These are phyloP conservation scores for Percina caprodes DNA, from an alignment of 2,113 vertebrate genomes.

Conservation along the genomic window DNA sequence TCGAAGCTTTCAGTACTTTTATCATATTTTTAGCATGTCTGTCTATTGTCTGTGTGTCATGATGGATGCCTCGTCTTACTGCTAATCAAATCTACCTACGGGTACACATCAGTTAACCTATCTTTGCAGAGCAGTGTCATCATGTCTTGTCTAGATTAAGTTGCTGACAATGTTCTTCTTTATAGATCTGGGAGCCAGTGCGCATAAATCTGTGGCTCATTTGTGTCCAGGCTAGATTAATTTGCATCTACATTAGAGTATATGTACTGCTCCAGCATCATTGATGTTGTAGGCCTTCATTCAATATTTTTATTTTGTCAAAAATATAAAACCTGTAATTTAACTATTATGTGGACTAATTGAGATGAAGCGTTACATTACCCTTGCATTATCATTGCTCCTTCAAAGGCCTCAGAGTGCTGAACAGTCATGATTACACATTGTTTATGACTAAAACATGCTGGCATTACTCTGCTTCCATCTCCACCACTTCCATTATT, in stretches of 20 bases:
- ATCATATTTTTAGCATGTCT: too few species aligned
- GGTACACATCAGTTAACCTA: neutral
- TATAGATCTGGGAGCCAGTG: conserved; percentile 20
- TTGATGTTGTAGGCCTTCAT: conserved; percentile 3
- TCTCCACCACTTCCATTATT: conserved; percentile 30
- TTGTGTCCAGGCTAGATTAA: conserved; percentile 21
- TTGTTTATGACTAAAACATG: conserved; percentile 63
- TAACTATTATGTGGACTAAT: conserved; percentile 65
- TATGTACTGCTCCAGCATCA: neutral
- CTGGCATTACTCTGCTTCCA: conserved; percentile 34
- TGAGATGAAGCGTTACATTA: conserved; percentile 51
- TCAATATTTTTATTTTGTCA: conserved; percentile 41
- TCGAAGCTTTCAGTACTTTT: too few species aligned
- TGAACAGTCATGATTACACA: conserved; percentile 69
- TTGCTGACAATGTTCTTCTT: conserved; percentile 48
- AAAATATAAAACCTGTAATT: conserved; percentile 71
- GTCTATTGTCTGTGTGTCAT: too few species aligned
- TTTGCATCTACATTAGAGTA: conserved; percentile 36
- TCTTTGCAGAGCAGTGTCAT: conserved; percentile 33
- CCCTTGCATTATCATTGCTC: conserved; percentile 53
- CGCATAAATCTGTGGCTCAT: conserved; percentile 28
- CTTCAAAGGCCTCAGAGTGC: conserved; percentile 55
- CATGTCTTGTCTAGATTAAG: conserved; percentile 49
- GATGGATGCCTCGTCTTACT: too few species aligned
- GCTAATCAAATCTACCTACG: too few species aligned